Conservation (phyloP, 1,140 invertebrate species). For the Danaus plexippus region DNA sequence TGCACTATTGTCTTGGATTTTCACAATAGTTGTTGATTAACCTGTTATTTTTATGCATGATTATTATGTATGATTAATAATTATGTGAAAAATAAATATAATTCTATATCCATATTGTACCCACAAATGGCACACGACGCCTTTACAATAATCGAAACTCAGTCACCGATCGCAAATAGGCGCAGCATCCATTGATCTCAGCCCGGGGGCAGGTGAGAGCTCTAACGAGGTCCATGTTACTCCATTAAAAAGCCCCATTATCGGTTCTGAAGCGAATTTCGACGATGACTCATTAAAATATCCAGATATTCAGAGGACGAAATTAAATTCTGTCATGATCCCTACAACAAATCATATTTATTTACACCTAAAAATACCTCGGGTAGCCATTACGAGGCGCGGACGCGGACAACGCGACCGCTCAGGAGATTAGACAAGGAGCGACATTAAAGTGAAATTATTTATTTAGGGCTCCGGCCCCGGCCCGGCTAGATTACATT, state of each 20-base stretch:
- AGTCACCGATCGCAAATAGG: constrained; percentile 8
- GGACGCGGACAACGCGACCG: constrained; percentile 51
- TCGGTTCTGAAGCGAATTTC: constrained; percentile 39
- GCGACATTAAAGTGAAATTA: constrained; percentile 70
- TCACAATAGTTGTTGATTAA: no score
- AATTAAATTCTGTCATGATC: constrained; percentile 67
- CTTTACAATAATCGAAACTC: no score
- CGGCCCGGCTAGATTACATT: constrained; percentile 64
- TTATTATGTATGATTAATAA: neutral
- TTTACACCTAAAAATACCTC: constrained; percentile 70
- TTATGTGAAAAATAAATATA: constrained; percentile 3
- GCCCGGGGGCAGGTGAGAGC: constrained; percentile 15
- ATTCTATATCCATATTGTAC: neutral
- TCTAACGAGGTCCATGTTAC: constrained; percentile 19
- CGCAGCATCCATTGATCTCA: constrained; percentile 14
- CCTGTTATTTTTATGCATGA: neutral
- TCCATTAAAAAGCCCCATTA: constrained; percentile 33
- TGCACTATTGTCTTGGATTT: no score
- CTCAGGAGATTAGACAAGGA: constrained; percentile 68
- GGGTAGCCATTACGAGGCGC: constrained; percentile 59
- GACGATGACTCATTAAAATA: constrained; percentile 60
- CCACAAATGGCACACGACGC: no score
- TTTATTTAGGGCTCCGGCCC: constrained; percentile 65
- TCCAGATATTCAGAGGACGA: constrained; percentile 59
- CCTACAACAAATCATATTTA: constrained; percentile 70